Base-by-base conservation (phyloP, 2,888 invertebrate genomes). In the Metalampra italica region DNA sequence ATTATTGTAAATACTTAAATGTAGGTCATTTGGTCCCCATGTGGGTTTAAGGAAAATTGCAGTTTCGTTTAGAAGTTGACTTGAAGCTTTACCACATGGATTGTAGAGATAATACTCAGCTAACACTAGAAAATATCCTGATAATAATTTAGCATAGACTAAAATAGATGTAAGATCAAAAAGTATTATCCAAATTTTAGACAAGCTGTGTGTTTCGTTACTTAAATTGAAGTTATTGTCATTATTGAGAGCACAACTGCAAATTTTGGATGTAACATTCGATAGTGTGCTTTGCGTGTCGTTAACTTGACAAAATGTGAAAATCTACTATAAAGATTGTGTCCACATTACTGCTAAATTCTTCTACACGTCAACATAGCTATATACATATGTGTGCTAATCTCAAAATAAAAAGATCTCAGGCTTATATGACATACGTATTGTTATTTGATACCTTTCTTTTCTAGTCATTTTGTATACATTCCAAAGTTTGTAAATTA, bases 171-270 rank as follows among this genome's bases (percentile, higher is more conserved):
- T 82, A 86, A 87, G 87, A 77, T 81, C 75, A 77, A 75, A 49
- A 88, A 88, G 88, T 88, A 88, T 88, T 88, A 87, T 81, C 84
- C 87, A 85, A 84, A 77, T 77, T n/a, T 82, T 86, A 85, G 85
- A 75, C 72, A 83, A 75, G 83, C 83, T 83, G 80, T 83, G 84
- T 86, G 86, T 86, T 49, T 75, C 72, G 62, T 77, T 80, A 79
- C 76, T 75, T 77, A 69, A 78, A 71, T 70, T 73, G 62, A 74
- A 69, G 73, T 67, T 68, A 66, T 76, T 73, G 70, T 75, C 68
- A 62, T 62, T 53, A 58, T 64, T 69, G 55, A 42, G 56, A 65
- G 62, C 68, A 61, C 69, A 64, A 54, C 64, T 71, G 65, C 65
- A 62, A 70, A 62, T 63, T 51, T 48, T 56, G 32, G 8, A 32